Percentiles rank a stretch among this genome's conserved stretches.
Evolutionary conservation across 2,113 vertebrate genomes (phyloP).

Genomic region (Globicephala melas): DNA sequence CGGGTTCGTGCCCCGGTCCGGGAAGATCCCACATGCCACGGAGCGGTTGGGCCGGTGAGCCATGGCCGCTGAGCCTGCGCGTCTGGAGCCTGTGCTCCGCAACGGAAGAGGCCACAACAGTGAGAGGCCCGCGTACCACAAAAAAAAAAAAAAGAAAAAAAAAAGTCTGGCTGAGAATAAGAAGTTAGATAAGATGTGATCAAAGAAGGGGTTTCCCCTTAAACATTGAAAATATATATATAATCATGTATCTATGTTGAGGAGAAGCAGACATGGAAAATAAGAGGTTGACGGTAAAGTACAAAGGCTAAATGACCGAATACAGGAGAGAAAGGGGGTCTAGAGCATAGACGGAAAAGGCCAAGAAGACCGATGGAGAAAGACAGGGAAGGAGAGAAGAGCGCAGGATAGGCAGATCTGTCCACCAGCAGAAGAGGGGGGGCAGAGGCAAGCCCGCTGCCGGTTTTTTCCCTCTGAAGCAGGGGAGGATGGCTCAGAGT

Average conservation of each 20-base stretch:
- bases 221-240: not conserved
- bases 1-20: no score
- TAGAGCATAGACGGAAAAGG: no score
- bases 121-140: no score
- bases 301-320: not conserved
- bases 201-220: not conserved
- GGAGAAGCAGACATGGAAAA: not conserved
- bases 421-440: not conserved
- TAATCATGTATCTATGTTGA: not conserved
- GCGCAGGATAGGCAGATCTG: fast-evolving
- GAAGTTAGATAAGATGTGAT: not conserved
- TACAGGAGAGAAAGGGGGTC: not conserved
- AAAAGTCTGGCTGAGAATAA: not conserved
- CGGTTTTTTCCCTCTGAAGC: not conserved
- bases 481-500: not conserved
- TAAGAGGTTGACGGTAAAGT: not conserved
- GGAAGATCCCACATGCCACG: no score
- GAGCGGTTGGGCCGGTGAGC: no score
- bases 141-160: no score
- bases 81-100: no score
- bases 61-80: no score
- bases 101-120: no score
- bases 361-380: not conserved
- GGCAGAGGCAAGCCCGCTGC: not conserved
- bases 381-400: not conserved